These are phyloP conservation scores for Tupiocoris notatus DNA, from an alignment of 2,888 invertebrate genomes.

Conservation along the genomic window DNA sequence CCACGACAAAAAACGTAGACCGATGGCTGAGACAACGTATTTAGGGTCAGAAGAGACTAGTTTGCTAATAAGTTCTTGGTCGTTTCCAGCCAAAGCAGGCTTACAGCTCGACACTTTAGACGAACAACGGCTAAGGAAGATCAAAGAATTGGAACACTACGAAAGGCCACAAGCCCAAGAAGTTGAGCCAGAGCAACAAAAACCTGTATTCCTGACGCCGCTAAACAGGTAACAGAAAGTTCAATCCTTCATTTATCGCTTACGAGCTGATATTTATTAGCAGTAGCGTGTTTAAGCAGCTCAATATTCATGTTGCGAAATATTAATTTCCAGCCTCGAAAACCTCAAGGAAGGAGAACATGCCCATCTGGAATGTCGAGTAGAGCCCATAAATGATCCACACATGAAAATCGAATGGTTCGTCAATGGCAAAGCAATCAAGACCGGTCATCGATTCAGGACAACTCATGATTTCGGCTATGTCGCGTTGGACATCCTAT, in stretches of 20 bases:
- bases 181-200: conserved; percentile 72
- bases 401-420: conserved; percentile 93
- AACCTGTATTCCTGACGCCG: conserved; percentile 89
- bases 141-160: conserved; percentile 78
- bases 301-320: no score
- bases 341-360: conserved; percentile 86
- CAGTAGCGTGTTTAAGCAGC: background rate
- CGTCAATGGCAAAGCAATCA: conserved; percentile 87
- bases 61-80: background rate
- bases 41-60: background rate
- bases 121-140: conserved; percentile 84
- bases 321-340: conserved; percentile 63
- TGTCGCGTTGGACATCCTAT: conserved; percentile 88
- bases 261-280: background rate
- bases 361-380: conserved; percentile 86
- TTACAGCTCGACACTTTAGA: conserved; percentile 86
- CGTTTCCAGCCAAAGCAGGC: conserved; percentile 71
- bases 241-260: background rate
- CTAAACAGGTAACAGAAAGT: conserved; percentile 62
- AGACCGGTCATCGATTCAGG: conserved; percentile 83
- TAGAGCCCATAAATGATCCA: conserved; percentile 88
- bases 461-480: conserved; percentile 98
- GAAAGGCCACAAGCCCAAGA: conserved; percentile 74
- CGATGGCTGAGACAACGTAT: background rate
- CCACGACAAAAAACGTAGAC: background rate